Conservation (phyloP, 2,797 vertebrate genomes). For the Channa striata region DNA sequence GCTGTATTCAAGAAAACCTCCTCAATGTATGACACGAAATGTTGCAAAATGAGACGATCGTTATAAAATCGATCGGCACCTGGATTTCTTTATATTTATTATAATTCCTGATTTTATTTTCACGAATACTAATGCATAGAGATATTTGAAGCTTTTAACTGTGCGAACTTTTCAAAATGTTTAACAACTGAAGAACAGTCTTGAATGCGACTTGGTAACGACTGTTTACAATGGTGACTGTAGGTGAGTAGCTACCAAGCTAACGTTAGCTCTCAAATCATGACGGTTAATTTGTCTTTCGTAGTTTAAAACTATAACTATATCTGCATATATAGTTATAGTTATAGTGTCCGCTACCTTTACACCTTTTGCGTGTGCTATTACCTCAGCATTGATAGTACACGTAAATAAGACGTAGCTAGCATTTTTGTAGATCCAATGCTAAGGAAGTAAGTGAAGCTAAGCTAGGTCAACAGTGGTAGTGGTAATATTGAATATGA, state of each 20-base stretch:
- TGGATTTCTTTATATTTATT: rapidly evolving
- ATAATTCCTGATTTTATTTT: rapidly evolving
- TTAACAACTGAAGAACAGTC: neutral
- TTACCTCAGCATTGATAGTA: neutral
- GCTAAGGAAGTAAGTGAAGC: conserved; percentile 55
- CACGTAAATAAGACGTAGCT: neutral
- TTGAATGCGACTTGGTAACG: conserved; percentile 47
- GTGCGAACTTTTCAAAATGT: neutral
- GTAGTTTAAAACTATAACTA: neutral
- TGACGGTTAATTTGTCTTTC: too few relatives aligned
- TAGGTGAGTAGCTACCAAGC: conserved; percentile 64
- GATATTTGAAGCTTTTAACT: rapidly evolving
- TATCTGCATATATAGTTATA: neutral
- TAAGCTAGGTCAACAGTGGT: too few relatives aligned
- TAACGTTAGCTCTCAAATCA: neutral
- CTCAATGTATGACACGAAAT: neutral
- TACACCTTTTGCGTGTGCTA: too few relatives aligned
- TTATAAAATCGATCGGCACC: rapidly evolving
- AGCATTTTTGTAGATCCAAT: neutral
- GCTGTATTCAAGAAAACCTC: conserved; percentile 52
- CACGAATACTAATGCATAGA: rapidly evolving
- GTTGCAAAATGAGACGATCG: neutral
- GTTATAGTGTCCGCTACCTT: neutral
- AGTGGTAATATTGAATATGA: too few relatives aligned
- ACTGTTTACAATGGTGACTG: conserved; percentile 68